Percentiles rank a stretch among this genome's conserved stretches.
Evolutionary conservation across 2,113 vertebrate species (phyloP).

Genomic region (Leptobrachium leishanense): DNA sequence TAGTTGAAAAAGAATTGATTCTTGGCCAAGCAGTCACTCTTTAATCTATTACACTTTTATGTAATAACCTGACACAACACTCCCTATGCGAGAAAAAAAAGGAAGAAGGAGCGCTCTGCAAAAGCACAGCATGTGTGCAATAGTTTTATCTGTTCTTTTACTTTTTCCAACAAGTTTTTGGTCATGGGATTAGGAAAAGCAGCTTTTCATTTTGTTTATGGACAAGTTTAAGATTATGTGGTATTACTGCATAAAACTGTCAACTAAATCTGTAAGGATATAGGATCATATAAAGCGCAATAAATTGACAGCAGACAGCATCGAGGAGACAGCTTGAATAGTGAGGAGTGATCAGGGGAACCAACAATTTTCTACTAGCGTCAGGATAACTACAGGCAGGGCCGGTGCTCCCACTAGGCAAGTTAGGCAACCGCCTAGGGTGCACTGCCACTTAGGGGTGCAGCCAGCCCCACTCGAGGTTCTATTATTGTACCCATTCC

Average conservation of each 20-base stretch:
- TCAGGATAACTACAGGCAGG: too few relatives aligned
- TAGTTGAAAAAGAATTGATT: constrained; percentile 77
- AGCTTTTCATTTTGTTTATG: not conserved
- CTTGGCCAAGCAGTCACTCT: constrained; percentile 68
- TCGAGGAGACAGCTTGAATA: not conserved
- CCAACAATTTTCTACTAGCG: not conserved
- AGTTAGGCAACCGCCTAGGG: too few relatives aligned
- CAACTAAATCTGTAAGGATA: not conserved
- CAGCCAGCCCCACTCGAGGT: too few relatives aligned
- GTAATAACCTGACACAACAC: constrained; percentile 66
- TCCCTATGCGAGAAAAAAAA: constrained; percentile 52
- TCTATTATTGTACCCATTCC: too few relatives aligned
- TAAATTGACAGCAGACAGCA: not conserved
- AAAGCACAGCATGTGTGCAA: not conserved
- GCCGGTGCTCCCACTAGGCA: too few relatives aligned
- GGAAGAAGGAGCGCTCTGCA: not conserved
- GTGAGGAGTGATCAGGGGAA: not conserved
- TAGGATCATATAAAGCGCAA: not conserved
- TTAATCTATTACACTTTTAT: constrained; percentile 74
- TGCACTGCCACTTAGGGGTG: too few relatives aligned
- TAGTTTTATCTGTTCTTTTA: not conserved
- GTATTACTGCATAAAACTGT: not conserved
- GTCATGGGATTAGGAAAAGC: not conserved
- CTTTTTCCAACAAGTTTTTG: not conserved
- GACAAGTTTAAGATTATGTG: not conserved